Evolutionary conservation across 1,140 invertebrate species (phyloP).

Genomic region (Nomia melanderi): DNA sequence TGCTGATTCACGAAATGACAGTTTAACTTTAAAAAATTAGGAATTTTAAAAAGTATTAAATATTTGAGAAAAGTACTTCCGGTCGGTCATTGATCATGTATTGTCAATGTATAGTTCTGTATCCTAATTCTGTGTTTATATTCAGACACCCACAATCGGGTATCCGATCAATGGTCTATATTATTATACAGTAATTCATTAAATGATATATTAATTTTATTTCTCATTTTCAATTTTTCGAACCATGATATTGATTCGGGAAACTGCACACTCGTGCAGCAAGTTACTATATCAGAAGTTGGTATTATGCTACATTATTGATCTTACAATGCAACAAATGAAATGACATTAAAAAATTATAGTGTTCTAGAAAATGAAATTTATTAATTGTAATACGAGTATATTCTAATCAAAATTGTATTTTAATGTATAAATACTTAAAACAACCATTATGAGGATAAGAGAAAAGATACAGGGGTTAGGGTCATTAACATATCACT

Average conservation of each 20-base stretch:
- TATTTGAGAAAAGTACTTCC: not conserved
- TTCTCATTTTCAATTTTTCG: too few species aligned
- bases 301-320: not conserved
- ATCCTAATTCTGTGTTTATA: too few species aligned
- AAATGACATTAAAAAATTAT: not conserved
- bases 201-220: too few species aligned
- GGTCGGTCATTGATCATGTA: not conserved
- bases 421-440: constrained; percentile 4
- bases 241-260: too few species aligned
- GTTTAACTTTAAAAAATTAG: too few species aligned
- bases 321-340: not conserved
- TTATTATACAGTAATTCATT: not conserved
- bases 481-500: not conserved
- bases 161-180: too few species aligned
- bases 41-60: not conserved
- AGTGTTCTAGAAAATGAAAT: not conserved
- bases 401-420: not conserved
- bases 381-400: not conserved
- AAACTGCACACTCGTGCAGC: not conserved
- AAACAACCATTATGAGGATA: not conserved
- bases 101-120: not conserved
- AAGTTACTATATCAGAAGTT: not conserved
- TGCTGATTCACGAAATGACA: not conserved
- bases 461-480: not conserved
- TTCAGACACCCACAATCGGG: too few species aligned